Evolutionary conservation across 2,888 invertebrate species (phyloP).

Genomic region (Yponomeuta malinellus): DNA sequence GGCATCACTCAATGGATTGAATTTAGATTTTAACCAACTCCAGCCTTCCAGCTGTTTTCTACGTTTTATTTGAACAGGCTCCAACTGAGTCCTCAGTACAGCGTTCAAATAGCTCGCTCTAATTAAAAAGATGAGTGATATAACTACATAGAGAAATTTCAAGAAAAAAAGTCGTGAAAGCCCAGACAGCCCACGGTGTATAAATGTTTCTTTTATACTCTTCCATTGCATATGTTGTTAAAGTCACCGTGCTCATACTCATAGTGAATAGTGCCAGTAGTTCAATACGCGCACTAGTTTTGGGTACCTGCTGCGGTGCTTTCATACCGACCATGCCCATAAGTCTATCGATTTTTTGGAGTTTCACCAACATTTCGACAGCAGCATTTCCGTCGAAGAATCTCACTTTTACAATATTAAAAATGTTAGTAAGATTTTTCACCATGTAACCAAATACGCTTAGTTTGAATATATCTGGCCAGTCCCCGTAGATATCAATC

Average conservation of each 20-base stretch:
- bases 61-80: neutral
- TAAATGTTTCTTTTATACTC: too few relatives aligned
- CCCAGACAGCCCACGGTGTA: neutral
- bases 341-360: neutral
- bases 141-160: neutral
- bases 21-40: neutral
- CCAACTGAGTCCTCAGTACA: neutral
- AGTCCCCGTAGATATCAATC: neutral
- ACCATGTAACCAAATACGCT: neutral
- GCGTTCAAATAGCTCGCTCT: neutral
- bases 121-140: neutral
- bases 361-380: neutral
- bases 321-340: neutral
- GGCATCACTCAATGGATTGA: neutral
- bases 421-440: neutral
- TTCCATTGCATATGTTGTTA: too few relatives aligned
- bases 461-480: neutral
- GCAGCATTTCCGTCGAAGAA: neutral
- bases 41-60: neutral
- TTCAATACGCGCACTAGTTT: neutral
- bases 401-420: neutral
- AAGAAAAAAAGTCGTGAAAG: neutral
- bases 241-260: neutral
- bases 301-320: neutral
- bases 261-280: neutral